A percentile compares a stretch with the other conserved stretches of the same genome.
Evolutionary conservation across 1,140 invertebrate species (phyloP).

Genomic region (Cydia strobilella): DNA sequence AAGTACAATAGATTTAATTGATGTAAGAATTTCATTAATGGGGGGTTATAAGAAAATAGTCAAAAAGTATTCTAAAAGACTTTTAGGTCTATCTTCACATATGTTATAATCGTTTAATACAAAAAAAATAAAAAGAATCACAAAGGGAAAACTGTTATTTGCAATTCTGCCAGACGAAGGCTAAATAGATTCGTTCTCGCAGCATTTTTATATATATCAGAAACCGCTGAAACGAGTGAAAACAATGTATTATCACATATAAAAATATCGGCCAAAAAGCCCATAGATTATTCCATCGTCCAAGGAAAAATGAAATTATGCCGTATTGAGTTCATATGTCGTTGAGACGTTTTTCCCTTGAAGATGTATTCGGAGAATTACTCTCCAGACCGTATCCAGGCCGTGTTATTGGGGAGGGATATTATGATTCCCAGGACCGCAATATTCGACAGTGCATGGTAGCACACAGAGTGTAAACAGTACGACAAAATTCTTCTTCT

Average conservation of each 20-base stretch:
- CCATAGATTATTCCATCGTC: slow-evolving; percentile 21
- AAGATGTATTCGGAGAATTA: slow-evolving; percentile 14
- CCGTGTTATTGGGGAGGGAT: slow-evolving; percentile 23
- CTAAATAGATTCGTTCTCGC: not conserved
- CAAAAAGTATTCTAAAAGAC: too few species aligned
- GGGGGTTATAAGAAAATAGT: too few species aligned
- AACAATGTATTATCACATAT: slow-evolving; percentile 30
- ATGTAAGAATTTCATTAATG: too few species aligned
- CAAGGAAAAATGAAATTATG: not conserved
- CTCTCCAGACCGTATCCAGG: slow-evolving; percentile 13
- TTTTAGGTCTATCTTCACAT: not conserved
- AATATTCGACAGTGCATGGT: slow-evolving; percentile 26
- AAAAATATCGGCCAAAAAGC: slow-evolving; percentile 26
- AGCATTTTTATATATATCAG: slow-evolving; percentile 29
- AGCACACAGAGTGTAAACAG: not conserved
- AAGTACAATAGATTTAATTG: slow-evolving; percentile 81
- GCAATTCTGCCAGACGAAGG: not conserved
- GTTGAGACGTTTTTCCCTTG: not conserved
- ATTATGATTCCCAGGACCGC: slow-evolving; percentile 25
- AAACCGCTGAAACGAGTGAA: slow-evolving; percentile 22
- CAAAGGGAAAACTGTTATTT: slow-evolving; percentile 23
- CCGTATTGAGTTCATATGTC: not conserved
- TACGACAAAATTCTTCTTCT: too few species aligned
- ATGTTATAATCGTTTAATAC: slow-evolving; percentile 27
- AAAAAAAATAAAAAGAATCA: not conserved